Conservation (phyloP, 2,888 invertebrate species). For the Polia nebulosa region DNA sequence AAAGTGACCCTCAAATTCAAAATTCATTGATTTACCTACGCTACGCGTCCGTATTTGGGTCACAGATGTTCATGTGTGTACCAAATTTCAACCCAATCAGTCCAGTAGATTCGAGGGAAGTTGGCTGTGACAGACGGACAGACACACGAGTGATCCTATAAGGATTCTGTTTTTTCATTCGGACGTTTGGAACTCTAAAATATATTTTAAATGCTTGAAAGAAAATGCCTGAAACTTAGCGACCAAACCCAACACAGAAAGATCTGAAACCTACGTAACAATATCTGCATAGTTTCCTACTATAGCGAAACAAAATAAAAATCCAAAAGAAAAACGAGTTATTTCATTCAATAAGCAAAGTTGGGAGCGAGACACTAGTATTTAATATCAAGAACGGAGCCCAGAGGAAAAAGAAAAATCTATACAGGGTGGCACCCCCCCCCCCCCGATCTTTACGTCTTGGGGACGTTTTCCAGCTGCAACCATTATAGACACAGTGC, state of each 20-base stretch:
- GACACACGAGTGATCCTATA: too few relatives aligned
- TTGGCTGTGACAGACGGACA: too few relatives aligned
- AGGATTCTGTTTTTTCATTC: too few relatives aligned
- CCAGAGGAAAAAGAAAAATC: constrained; percentile 83
- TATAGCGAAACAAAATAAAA: constrained; percentile 9
- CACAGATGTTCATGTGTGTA: too few relatives aligned
- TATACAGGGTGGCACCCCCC: constrained; percentile 70
- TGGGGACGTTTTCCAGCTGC: constrained; percentile 60
- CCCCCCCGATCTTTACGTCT: constrained; percentile 44
- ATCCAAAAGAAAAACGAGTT: constrained; percentile 52
- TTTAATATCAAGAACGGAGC: constrained; percentile 81
- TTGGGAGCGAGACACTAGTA: constrained; percentile 73
- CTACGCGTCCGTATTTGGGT: too few relatives aligned
- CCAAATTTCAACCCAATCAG: too few relatives aligned
- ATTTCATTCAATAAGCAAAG: constrained; percentile 63
- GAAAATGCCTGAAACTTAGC: too few relatives aligned
- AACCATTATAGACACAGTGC: constrained; percentile 45
- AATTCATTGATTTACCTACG: too few relatives aligned
- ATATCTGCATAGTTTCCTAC: background rate
- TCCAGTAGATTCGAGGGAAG: too few relatives aligned
- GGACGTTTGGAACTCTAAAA: too few relatives aligned
- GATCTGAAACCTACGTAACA: background rate
- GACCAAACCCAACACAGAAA: background rate
- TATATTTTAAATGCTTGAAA: too few relatives aligned
- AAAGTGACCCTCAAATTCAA: too few relatives aligned